Conservation (phyloP, 92 coral and sea anemone species). For the Palythoa grandiflora region DNA sequence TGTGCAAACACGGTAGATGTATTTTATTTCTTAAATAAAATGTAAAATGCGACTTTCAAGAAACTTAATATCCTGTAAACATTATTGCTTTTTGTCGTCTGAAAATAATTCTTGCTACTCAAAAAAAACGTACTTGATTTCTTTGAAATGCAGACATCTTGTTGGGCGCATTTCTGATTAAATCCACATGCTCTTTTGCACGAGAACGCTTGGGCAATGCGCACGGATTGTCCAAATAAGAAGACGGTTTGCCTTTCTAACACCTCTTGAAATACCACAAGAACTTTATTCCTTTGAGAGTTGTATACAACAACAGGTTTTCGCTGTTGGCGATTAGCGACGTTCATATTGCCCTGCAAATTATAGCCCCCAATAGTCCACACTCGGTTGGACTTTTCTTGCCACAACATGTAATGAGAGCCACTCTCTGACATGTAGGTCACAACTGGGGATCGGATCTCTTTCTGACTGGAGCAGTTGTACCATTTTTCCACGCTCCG, state of each 20-base stretch:
- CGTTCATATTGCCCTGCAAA: conserved; percentile 72
- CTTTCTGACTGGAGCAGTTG: conserved; percentile 65
- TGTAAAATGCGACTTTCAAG: no score
- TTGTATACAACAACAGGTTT: conserved; percentile 76
- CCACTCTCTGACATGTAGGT: conserved; percentile 75
- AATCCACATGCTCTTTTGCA: conserved; percentile 70
- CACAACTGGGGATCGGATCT: conserved; percentile 78
- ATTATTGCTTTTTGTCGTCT: no score
- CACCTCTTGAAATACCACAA: conserved; percentile 90
- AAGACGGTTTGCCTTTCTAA: conserved; percentile 52
- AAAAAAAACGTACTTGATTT: conserved; percentile 42
- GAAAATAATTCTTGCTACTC: no score
- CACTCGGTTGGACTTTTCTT: conserved; percentile 65
- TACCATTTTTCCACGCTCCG: conserved; percentile 56
- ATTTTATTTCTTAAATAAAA: no score
- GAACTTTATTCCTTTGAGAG: conserved; percentile 49
- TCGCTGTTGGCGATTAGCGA: conserved; percentile 62
- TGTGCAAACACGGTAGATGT: no score
- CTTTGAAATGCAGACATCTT: conserved; percentile 76
- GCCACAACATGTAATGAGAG: conserved; percentile 87
- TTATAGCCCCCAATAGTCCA: conserved; percentile 87
- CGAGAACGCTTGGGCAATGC: conserved; percentile 64
- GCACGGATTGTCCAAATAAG: conserved; percentile 73
- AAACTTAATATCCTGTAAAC: neutral
- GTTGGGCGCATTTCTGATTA: conserved; percentile 76